Conservation (phyloP, 2,888 invertebrate species). For the Caenorhabditis sinica region DNA sequence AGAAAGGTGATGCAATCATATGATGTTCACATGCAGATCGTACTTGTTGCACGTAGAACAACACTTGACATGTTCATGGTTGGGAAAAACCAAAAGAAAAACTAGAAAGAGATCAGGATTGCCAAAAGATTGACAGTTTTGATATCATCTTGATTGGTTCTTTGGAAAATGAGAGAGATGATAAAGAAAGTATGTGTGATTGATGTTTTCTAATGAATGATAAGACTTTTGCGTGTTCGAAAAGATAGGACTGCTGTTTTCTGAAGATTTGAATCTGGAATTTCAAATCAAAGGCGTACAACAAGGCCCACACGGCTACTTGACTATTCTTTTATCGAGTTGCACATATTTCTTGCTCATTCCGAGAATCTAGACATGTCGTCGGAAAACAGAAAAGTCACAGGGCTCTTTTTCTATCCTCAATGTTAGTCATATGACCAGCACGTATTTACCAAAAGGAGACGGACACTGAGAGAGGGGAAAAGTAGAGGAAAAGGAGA, state of each 20-base stretch:
- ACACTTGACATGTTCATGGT: conserved; percentile 16
- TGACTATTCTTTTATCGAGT: conserved; percentile 19
- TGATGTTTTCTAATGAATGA: conserved; percentile 39
- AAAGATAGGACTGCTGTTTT: not conserved
- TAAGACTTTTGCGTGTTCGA: conserved; percentile 3
- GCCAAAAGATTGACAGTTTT: conserved; percentile 18
- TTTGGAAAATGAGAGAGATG: conserved; percentile 16
- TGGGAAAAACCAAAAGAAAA: not conserved
- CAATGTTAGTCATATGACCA: conserved; percentile 44
- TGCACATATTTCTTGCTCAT: not conserved
- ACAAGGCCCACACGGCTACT: not conserved
- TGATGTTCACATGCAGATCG: conserved; percentile 58
- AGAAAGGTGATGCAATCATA: conserved; percentile 62
- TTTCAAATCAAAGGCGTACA: not conserved
- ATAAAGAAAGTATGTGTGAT: conserved; percentile 46
- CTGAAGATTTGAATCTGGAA: not conserved
- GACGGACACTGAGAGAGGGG: not conserved
- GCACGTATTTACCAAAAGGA: conserved; percentile 59
- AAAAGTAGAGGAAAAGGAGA: not conserved
- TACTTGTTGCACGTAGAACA: conserved; percentile 55
- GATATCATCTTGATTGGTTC: conserved; percentile 5
- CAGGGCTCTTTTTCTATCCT: conserved; percentile 21
- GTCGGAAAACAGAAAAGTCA: conserved; percentile 31
- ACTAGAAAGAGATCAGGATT: conserved; percentile 11
- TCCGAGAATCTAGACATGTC: conserved; percentile 8